A percentile compares a stretch with the other conserved stretches of the same genome.
Evolutionary conservation across 2,888 invertebrate genomes (phyloP).

Genomic region (Ctenicera cuprea): DNA sequence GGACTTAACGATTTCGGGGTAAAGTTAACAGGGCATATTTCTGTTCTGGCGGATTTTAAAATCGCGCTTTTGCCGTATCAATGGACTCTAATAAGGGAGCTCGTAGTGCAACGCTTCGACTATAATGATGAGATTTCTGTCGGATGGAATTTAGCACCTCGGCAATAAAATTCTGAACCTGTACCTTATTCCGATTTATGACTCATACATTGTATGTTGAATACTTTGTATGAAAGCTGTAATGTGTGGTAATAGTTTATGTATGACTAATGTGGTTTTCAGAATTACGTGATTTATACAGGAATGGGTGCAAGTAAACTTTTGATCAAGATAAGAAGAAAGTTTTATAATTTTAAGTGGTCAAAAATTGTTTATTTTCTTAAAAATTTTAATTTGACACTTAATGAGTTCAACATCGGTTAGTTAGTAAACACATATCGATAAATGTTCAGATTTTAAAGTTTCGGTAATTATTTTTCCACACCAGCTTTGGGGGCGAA

Average conservation of each 20-base stretch:
- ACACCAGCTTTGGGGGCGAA: no score
- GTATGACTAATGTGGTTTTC: slow-evolving; percentile 7
- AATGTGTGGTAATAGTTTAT: neutral
- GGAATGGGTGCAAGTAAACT: no score
- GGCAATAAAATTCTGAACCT: slow-evolving; percentile 28
- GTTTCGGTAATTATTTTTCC: no score
- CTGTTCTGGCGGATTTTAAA: slow-evolving; percentile 3
- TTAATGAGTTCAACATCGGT: no score
- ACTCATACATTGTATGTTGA: slow-evolving; percentile 20
- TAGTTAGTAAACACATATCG: no score
- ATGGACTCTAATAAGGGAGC: slow-evolving; percentile 11
- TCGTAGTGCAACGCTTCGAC: neutral
- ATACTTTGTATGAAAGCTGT: slow-evolving; percentile 23
- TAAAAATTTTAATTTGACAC: no score
- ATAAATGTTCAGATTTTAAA: no score
- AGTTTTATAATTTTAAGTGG: no score
- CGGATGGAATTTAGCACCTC: slow-evolving; percentile 26
- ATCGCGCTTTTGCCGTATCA: no score
- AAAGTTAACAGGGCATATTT: slow-evolving; percentile 4
- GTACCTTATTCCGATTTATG: slow-evolving; percentile 28
- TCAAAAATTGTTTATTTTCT: no score
- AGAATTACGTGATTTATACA: no score
- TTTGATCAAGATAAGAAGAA: no score
- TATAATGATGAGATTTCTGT: slow-evolving; percentile 24
- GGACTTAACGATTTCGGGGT: slow-evolving; percentile 13